Conservation (phyloP, 2,797 vertebrate genomes). For the Argyrosomus regius region DNA sequence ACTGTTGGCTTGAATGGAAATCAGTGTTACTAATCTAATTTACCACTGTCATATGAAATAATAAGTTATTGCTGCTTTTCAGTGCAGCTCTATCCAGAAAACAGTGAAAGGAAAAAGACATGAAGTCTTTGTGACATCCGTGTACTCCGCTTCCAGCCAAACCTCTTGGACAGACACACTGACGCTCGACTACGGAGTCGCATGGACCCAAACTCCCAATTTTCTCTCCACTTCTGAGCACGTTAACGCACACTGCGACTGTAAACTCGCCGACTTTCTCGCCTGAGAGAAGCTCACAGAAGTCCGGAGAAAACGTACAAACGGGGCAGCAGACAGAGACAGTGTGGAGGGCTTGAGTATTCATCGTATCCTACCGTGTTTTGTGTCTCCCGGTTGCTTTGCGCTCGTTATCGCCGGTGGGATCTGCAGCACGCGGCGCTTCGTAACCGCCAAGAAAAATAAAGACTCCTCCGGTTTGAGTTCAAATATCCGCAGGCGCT, state of each 20-base stretch:
- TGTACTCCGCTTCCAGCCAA: constrained; percentile 11
- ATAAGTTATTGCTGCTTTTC: not conserved
- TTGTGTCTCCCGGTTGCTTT: constrained; percentile 45
- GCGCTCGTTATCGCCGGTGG: constrained; percentile 26
- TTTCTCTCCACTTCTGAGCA: not conserved
- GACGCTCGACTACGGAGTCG: constrained; percentile 23
- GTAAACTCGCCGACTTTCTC: not conserved
- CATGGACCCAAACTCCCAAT: constrained; percentile 11
- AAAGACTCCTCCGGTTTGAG: constrained; percentile 1
- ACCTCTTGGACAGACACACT: constrained; percentile 26
- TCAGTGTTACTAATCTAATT: not conserved
- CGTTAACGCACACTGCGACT: not conserved
- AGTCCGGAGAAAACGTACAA: not conserved
- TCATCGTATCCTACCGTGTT: constrained; percentile 60
- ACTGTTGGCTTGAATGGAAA: not conserved
- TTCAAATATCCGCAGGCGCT: constrained; percentile 41
- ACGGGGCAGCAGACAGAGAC: not conserved
- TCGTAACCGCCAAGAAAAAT: not conserved
- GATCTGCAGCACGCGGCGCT: constrained; percentile 51
- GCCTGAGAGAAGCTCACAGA: not conserved
- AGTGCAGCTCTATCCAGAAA: not conserved
- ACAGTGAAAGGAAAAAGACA: not conserved
- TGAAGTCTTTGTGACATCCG: not conserved
- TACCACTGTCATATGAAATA: not conserved
- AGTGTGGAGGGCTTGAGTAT: not conserved